Percentiles rank a stretch among this genome's conserved stretches.
phyloP scores from a whole-genome alignment of 2,888 invertebrate species.

The Xestia sexstrigata region DNA sequence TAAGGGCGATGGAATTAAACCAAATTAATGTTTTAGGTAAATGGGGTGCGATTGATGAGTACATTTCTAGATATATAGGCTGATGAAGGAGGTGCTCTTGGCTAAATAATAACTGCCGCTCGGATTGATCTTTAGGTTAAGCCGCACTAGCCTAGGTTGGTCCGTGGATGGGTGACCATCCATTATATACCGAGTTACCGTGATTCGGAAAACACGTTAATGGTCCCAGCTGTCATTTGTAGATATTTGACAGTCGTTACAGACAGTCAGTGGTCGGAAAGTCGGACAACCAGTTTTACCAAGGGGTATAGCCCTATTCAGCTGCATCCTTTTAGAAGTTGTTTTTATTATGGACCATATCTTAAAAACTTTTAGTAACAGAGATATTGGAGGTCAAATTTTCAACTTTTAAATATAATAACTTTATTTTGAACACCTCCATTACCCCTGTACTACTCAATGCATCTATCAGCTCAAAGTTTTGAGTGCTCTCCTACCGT shows the following conservation, averaged over 20 bases:
- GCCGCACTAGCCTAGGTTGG: neutral
- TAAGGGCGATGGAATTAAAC: neutral
- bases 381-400: too few relatives aligned
- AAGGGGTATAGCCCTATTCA: neutral
- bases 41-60: neutral
- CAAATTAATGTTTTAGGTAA: neutral
- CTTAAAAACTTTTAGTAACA: too few relatives aligned
- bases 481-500: neutral
- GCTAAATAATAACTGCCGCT: neutral
- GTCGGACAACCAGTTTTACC: neutral
- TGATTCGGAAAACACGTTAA: neutral
- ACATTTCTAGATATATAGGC: neutral
- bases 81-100: neutral
- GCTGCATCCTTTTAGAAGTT: neutral
- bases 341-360: neutral
- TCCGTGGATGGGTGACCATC: neutral
- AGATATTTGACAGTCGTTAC: neutral
- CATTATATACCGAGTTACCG: neutral
- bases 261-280: neutral
- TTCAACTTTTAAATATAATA: too few relatives aligned
- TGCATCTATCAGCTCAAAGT: too few relatives aligned
- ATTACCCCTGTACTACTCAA: too few relatives aligned
- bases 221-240: neutral
- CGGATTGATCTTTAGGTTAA: neutral
- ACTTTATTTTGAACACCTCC: too few relatives aligned